Base-by-base conservation (phyloP, 2,113 vertebrate genomes). In the Cyprinodon brontotheroides region DNA sequence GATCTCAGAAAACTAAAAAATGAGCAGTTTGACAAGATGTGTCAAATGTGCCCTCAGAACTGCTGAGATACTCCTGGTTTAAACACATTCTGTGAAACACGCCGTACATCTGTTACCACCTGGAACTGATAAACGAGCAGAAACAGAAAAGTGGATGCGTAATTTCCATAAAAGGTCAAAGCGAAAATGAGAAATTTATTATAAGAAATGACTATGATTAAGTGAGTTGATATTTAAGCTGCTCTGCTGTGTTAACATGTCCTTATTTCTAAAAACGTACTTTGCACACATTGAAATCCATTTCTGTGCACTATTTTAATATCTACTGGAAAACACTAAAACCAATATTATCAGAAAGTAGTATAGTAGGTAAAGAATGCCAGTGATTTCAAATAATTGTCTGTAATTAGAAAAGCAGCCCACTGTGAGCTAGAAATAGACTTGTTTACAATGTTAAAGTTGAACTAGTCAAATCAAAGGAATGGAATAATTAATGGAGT, bases 31-130 rank as follows among this genome's bases (percentile, higher is more conserved):
- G 88, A 89, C 86, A 89, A 65, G 39, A 72, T 70, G 79, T 88
- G 91, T 91, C 89, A 87, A 87, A 86, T 76, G 75, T 87, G 39
- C 74, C 75, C 79, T 84, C 80, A 77, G 80, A 82, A 71, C 84
- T 20, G 40, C 75, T 64, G 74, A 90, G 69, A 81, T 74, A 74
- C 79, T 59, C 77, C 83, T 71, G 71, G 86, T 89, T 85, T 84
- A 80, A 83, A 84, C 79, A 87, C 38, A 72, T 75, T 76, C 79
- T 72, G 76, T 69, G 76, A 89, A 75, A 41, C 59, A 75, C 72
- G 82, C 65, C 43, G 50, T 70, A 87, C 76, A 81, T 74, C 80
- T 70, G 65, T 40, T 70, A 60, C 71, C 37, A 68, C 64, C 66
- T 70, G 68, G n/a, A 70, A 61, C 40, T 72, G 59, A 77, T 70